A percentile compares a stretch with the other conserved stretches of the same genome.
Evolutionary conservation across 2,113 vertebrate genomes (phyloP).

Genomic region (Sminthopsis crassicaudata): DNA sequence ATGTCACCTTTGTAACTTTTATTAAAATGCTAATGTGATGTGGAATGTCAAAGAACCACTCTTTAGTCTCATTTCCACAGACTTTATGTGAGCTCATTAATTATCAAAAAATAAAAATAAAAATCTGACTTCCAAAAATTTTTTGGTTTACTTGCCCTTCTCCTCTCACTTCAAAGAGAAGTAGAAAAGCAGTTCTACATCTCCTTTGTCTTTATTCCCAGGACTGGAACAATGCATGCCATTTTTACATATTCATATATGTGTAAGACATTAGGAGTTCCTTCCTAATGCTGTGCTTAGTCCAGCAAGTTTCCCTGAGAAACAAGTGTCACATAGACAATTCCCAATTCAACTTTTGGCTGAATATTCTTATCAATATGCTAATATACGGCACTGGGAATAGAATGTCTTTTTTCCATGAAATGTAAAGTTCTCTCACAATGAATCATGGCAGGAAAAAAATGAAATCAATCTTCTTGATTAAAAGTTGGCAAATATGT

Average conservation of each 20-base stretch:
- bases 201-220: slow-evolving; percentile 37
- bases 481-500: slow-evolving; percentile 87
- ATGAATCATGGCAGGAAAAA: slow-evolving; percentile 31
- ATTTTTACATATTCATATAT: slow-evolving; percentile 62
- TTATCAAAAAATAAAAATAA: slow-evolving; percentile 6
- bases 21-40: not conserved
- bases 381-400: slow-evolving; percentile 62
- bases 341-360: slow-evolving; percentile 75
- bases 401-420: not conserved
- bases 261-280: slow-evolving; percentile 55
- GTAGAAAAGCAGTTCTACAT: slow-evolving; percentile 30
- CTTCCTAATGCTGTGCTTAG: slow-evolving; percentile 50
- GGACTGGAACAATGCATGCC: slow-evolving; percentile 32
- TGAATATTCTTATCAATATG: slow-evolving; percentile 66
- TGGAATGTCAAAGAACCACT: not conserved
- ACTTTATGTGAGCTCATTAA: slow-evolving; percentile 18
- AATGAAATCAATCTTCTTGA: slow-evolving; percentile 75
- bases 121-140: slow-evolving; percentile 30
- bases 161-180: not conserved
- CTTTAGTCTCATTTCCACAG: not conserved
- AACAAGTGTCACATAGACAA: slow-evolving; percentile 72
- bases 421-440: slow-evolving; percentile 62
- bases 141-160: slow-evolving; percentile 51
- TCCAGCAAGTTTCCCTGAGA: slow-evolving; percentile 83
- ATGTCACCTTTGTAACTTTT: slow-evolving; percentile 31